Evolutionary conservation across 2,113 vertebrate species (phyloP).

Genomic region (Nyctereutes procyonoides): DNA sequence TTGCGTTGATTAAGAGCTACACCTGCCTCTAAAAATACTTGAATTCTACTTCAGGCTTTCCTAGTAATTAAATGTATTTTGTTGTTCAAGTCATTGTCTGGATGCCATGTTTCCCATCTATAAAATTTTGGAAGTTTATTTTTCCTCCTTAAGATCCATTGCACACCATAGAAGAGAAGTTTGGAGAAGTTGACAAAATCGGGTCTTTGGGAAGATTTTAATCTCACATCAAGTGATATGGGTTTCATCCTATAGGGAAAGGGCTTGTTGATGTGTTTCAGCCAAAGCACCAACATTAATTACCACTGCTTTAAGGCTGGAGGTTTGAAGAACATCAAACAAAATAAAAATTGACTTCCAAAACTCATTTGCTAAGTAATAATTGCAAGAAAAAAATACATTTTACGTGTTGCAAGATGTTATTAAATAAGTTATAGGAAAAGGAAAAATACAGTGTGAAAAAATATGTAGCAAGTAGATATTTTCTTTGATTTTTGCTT

Average conservation of each 20-base stretch:
- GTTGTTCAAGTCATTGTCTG: background rate
- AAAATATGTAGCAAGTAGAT: background rate
- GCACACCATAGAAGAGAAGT: background rate
- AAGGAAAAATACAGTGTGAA: background rate
- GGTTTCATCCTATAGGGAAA: background rate
- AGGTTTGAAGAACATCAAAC: background rate
- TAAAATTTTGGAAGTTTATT: background rate
- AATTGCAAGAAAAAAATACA: background rate
- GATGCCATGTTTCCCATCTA: background rate
- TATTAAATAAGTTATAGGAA: background rate
- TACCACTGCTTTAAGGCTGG: background rate
- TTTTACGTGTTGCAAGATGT: background rate
- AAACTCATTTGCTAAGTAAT: background rate
- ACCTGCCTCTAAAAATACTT: background rate
- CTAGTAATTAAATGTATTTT: background rate
- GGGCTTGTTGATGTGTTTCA: background rate
- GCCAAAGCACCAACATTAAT: background rate
- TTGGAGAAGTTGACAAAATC: background rate
- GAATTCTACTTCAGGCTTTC: background rate
- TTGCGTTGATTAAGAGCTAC: background rate
- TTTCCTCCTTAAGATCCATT: background rate
- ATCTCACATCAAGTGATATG: background rate
- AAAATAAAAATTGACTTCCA: background rate
- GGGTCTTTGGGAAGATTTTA: background rate
- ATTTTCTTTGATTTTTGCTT: background rate